Percentiles rank a stretch among this genome's conserved stretches.
These are phyloP conservation scores for Paramormyrops kingsleyae DNA, from an alignment of 2,113 vertebrate genomes.

Conservation along the genomic window DNA sequence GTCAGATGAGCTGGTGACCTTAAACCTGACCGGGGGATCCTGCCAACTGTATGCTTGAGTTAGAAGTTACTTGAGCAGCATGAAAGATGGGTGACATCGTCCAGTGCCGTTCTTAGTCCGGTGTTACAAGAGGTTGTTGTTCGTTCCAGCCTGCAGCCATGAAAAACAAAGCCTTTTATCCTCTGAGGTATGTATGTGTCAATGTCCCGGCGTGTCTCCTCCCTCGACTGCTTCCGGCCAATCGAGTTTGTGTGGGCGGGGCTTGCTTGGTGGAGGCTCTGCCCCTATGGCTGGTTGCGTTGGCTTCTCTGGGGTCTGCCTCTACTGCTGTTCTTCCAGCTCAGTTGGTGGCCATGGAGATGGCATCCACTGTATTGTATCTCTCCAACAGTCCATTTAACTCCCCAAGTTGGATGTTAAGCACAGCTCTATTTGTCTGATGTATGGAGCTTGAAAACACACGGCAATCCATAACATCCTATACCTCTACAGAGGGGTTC, in stretches of 20 bases:
- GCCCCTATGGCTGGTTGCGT: background rate
- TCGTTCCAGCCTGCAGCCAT: constrained; percentile 63
- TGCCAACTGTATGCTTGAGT: background rate
- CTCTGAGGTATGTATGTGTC: constrained; percentile 58
- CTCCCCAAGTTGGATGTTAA: background rate
- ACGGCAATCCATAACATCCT: background rate
- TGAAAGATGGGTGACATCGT: background rate
- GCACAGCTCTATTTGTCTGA: background rate
- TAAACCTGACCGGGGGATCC: background rate
- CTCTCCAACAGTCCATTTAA: background rate
- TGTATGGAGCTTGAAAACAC: background rate
- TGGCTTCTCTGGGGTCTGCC: constrained; percentile 2
- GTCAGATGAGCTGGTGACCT: background rate
- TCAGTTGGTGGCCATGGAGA: constrained; percentile 31
- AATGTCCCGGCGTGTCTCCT: background rate
- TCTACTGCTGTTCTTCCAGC: constrained; percentile 34
- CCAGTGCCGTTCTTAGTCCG: background rate
- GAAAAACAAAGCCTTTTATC: constrained; percentile 43
- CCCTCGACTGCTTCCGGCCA: constrained; percentile 34
- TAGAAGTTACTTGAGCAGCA: background rate
- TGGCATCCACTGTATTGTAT: background rate
- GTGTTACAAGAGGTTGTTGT: constrained; percentile 35
- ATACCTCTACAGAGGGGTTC: background rate
- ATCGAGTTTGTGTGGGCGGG: constrained; percentile 38
- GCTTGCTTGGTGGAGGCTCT: constrained; percentile 32